phyloP scores from a whole-genome alignment of 2,888 invertebrate species.

The Abscondita cerata region DNA sequence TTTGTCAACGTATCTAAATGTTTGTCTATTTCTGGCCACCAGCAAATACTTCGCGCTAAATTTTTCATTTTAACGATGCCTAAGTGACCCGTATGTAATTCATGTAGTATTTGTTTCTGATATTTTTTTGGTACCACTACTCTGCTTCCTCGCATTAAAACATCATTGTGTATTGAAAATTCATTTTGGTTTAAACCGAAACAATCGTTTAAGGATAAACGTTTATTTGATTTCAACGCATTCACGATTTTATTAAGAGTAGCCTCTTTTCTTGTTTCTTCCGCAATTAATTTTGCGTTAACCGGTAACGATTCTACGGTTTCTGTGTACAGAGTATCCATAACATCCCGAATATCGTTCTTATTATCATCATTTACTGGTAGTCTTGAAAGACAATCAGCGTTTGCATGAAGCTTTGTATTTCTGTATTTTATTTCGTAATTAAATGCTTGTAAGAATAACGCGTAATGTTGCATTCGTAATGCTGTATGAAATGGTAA shows the following conservation, averaged over 20 bases:
- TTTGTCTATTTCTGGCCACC: slow-evolving; percentile 7
- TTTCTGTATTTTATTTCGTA: no score
- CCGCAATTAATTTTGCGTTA: slow-evolving; percentile 6
- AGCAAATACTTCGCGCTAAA: slow-evolving; percentile 4
- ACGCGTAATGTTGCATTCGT: background rate
- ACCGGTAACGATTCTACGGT: slow-evolving; percentile 1
- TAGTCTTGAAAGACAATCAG: background rate
- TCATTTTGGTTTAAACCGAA: background rate
- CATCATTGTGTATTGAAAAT: slow-evolving; percentile 2
- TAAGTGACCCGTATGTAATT: slow-evolving; percentile 2
- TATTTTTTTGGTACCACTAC: background rate
- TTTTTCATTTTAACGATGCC: slow-evolving; percentile 4
- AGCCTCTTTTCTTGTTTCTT: slow-evolving; percentile 3
- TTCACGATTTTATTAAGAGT: slow-evolving; percentile 2
- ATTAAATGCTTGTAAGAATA: no score
- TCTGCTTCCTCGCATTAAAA: slow-evolving; percentile 4
- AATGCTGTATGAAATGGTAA: no score
- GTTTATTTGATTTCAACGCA: slow-evolving; percentile 1
- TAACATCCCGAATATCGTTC: background rate
- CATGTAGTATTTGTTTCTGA: slow-evolving; percentile 2
- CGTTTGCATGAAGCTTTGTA: no score
- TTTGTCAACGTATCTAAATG: slow-evolving; percentile 6
- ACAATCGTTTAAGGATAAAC: background rate
- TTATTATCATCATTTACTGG: slow-evolving; percentile 2
- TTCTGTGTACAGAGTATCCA: background rate